Percentiles rank a stretch among this genome's conserved stretches.
Evolutionary conservation across 2,888 invertebrate species (phyloP).

Genomic region (Troides helena): DNA sequence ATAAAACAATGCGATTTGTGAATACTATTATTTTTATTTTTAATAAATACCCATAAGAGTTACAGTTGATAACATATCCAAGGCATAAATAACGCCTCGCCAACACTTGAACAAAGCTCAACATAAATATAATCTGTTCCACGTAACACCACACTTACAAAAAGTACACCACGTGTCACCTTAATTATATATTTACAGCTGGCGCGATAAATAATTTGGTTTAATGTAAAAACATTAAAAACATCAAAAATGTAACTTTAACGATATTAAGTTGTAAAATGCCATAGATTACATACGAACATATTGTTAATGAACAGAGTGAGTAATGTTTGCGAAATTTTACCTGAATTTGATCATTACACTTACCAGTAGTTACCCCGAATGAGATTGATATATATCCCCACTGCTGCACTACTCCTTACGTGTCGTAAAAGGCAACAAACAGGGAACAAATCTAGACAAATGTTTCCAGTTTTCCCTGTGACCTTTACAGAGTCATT

Average conservation of each 20-base stretch:
- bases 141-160: slow-evolving; percentile 22
- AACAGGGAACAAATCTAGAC: too few species aligned
- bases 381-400: too few species aligned
- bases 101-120: slow-evolving; percentile 67
- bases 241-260: slow-evolving; percentile 6
- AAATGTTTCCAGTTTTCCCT: too few species aligned
- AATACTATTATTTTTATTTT: slow-evolving; percentile 72
- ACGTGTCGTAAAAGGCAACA: too few species aligned
- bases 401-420: too few species aligned
- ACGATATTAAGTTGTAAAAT: neutral
- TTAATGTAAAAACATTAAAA: slow-evolving; percentile 6
- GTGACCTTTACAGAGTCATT: too few species aligned
- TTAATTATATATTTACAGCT: neutral
- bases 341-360: neutral
- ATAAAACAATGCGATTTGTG: slow-evolving; percentile 37
- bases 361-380: too few species aligned
- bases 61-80: slow-evolving; percentile 56
- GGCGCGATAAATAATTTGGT: neutral
- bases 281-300: neutral
- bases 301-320: neutral
- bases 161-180: slow-evolving; percentile 31
- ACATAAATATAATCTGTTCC: slow-evolving; percentile 46
- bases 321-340: neutral
- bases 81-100: slow-evolving; percentile 44
- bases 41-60: slow-evolving; percentile 56